phyloP scores from a whole-genome alignment of 2,113 vertebrate species.

The Spea bombifrons region DNA sequence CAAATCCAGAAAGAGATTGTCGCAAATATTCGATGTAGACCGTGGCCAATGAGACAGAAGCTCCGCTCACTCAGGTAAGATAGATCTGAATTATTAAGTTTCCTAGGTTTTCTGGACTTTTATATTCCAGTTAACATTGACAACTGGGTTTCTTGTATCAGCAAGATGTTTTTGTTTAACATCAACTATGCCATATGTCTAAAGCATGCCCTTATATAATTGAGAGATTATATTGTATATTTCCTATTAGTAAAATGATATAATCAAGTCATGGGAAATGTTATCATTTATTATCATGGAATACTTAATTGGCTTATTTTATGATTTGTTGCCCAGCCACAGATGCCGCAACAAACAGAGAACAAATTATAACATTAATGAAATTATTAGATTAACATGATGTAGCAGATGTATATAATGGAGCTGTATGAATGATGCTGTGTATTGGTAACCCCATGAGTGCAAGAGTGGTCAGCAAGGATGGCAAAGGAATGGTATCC shows the following conservation, averaged over 20 bases:
- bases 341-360: background rate
- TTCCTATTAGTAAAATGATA: too few species aligned
- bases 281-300: too few species aligned
- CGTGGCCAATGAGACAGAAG: constrained; percentile 95
- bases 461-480: background rate
- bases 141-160: too few species aligned
- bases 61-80: constrained; percentile 82
- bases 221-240: too few species aligned
- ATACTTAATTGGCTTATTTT: too few species aligned
- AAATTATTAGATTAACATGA: background rate
- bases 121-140: too few species aligned
- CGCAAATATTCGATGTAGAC: constrained; percentile 84
- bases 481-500: background rate
- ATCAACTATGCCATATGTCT: too few species aligned
- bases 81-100: background rate
- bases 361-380: background rate
- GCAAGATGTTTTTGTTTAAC: too few species aligned
- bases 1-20: constrained; percentile 96
- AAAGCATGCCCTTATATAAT: too few species aligned
- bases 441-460: background rate
- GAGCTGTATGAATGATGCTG: background rate
- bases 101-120: background rate
- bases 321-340: background rate
- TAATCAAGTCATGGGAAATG: too few species aligned
- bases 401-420: background rate